A percentile compares a stretch with the other conserved stretches of the same genome.
Conservation (phyloP, 2,113 vertebrate species). For the Lophotis ruficrista region DNA sequence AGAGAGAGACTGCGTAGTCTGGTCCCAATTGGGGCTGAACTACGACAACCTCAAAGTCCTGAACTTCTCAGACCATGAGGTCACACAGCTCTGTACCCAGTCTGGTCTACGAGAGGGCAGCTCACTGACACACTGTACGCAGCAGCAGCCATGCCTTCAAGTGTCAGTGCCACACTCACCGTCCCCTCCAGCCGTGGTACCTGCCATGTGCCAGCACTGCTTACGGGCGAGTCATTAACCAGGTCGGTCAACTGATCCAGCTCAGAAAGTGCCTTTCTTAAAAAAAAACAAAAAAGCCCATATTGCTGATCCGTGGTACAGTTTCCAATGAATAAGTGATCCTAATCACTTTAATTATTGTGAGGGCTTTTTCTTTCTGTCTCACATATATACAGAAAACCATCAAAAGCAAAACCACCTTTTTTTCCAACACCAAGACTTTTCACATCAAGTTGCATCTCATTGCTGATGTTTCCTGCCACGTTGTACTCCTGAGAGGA, state of each 20-base stretch:
- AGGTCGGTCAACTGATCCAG: background rate
- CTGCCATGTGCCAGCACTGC: background rate
- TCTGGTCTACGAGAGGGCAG: background rate
- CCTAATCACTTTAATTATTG: background rate
- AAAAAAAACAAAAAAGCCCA: no score
- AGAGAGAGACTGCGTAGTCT: no score
- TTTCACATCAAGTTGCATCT: background rate
- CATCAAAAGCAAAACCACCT: background rate
- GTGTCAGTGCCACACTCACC: rapidly evolving
- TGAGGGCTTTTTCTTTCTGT: background rate
- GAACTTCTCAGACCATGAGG: background rate
- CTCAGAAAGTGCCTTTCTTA: background rate
- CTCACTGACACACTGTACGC: rapidly evolving
- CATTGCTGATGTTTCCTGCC: background rate
- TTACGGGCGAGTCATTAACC: background rate
- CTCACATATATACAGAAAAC: background rate
- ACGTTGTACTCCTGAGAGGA: background rate
- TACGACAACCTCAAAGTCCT: background rate
- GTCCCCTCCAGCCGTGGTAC: background rate
- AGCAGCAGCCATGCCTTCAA: background rate
- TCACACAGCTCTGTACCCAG: background rate
- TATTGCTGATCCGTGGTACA: background rate
- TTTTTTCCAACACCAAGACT: background rate
- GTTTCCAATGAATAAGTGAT: background rate
- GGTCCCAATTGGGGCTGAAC: no score